Base-by-base conservation (phyloP, 2,113 vertebrate species). In the Crotophaga sulcirostris region DNA sequence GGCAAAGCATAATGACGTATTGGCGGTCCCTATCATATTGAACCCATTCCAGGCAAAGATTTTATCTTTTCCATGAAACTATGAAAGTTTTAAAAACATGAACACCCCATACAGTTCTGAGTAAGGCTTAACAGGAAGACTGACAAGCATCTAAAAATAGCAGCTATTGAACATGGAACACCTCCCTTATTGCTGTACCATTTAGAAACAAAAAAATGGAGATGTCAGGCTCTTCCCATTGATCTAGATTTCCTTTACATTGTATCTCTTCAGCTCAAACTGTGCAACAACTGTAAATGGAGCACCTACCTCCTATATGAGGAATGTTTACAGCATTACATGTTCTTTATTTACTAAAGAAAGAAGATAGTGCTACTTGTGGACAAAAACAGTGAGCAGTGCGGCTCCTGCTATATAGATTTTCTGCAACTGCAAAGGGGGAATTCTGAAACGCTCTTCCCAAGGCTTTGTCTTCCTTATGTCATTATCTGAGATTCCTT, bases 351-450 rank as follows among this genome's bases (percentile, higher is more conserved):
- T 93, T 76, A 74, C 88, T 91, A 52, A 95, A 96, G 92, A 95
- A 97, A 97, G 93, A 96, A 96, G 95, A 76, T 97, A 79, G 83
- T 17, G 79, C 94, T 97, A 91, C 90, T 94, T 84, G 91, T 21
- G 3, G 17, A 87, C 77, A 77, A 51, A 84, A 23, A 31, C 63
- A 92, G 74, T 13, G 13, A 70, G 82, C 73, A 77, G 62, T 77
- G 84, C 82, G 78, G 34, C 77, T 89, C 49, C 83, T 84, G 42
- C 64, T 93, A 45, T 49, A 94, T 31, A 66, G 52, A 24, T 80
- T 52, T 89, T 93, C 91, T 90, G 70, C 89, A 94, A 87, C 49
- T 44, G 68, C 69, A 51, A 81, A 91, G 82, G 94, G 66, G 56
- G 86, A 90, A 83, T 86, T 87, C 81, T 16, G 56, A 52, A 96